These are phyloP conservation scores for Chelon auratus DNA, from an alignment of 2,797 vertebrate species.

Conservation along the genomic window DNA sequence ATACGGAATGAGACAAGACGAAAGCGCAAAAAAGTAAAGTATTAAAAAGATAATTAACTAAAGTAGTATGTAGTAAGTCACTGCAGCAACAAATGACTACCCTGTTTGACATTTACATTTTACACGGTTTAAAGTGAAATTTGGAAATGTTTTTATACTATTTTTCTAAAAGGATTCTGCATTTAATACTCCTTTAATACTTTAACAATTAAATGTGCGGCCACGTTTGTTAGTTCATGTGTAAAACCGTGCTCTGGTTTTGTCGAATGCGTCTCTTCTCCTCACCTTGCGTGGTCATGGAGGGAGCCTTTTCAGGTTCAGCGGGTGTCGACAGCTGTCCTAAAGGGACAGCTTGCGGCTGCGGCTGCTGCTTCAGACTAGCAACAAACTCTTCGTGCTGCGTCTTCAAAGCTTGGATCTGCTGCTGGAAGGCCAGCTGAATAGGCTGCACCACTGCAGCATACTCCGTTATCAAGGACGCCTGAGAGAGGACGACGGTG, in stretches of 20 bases:
- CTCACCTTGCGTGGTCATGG: slow-evolving; percentile 82
- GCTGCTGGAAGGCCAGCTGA: slow-evolving; percentile 96
- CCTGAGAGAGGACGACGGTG: slow-evolving; percentile 77
- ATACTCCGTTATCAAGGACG: slow-evolving; percentile 93
- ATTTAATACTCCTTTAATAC: too few species aligned
- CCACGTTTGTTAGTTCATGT: background rate
- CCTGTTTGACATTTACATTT: too few species aligned
- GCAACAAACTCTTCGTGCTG: slow-evolving; percentile 95
- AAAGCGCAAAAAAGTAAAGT: background rate
- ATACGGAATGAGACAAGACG: background rate
- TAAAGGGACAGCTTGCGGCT: slow-evolving; percentile 71
- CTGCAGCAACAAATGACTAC: too few species aligned
- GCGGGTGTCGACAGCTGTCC: slow-evolving; percentile 71
- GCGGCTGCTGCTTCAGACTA: slow-evolving; percentile 88
- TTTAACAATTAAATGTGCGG: too few species aligned
- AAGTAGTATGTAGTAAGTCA: background rate
- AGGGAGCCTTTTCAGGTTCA: slow-evolving; percentile 68
- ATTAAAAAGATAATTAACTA: background rate
- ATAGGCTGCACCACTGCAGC: slow-evolving; percentile 93
- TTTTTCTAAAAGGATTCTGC: too few species aligned
- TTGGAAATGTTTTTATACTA: too few species aligned
- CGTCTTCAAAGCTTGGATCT: slow-evolving; percentile 93
- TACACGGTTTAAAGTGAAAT: too few species aligned
- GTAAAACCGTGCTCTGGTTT: slow-evolving; percentile 6
- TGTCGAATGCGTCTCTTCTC: slow-evolving; percentile 37